These are phyloP conservation scores for Emydura subglobosa DNA, from an alignment of 2,113 vertebrate species.

Conservation along the genomic window DNA sequence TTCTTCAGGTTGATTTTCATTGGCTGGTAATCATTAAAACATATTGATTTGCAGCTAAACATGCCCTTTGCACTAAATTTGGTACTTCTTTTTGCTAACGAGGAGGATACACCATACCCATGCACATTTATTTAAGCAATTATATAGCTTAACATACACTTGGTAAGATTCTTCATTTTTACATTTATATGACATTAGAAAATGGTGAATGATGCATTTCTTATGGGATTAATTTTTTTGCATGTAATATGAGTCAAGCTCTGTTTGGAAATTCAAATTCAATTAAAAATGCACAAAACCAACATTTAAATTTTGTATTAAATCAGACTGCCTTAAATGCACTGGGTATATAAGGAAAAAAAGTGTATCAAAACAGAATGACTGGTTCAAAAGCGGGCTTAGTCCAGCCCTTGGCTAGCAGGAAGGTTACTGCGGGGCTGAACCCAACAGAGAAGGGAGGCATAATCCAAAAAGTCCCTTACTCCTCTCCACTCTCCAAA, in stretches of 20 bases:
- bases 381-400: not conserved
- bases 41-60: not conserved
- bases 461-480: not conserved
- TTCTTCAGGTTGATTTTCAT: not conserved
- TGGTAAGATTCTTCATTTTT: not conserved
- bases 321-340: not conserved
- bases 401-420: not conserved
- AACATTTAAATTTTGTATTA: not conserved
- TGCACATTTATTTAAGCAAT: not conserved
- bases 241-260: not conserved
- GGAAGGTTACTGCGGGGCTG: not conserved
- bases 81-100: not conserved
- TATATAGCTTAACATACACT: not conserved
- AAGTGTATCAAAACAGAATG: not conserved
- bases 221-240: not conserved
- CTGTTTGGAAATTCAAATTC: not conserved
- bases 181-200: not conserved
- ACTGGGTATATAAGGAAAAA: not conserved
- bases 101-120: not conserved
- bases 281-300: not conserved
- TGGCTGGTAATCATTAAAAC: not conserved
- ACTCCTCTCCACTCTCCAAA: not conserved
- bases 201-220: not conserved
- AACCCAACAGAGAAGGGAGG: not conserved
- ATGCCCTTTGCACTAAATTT: not conserved